Percentiles rank a stretch among this genome's conserved stretches.
These are phyloP conservation scores for Glyptemys insculpta DNA, from an alignment of 2,797 vertebrate species.

Conservation along the genomic window DNA sequence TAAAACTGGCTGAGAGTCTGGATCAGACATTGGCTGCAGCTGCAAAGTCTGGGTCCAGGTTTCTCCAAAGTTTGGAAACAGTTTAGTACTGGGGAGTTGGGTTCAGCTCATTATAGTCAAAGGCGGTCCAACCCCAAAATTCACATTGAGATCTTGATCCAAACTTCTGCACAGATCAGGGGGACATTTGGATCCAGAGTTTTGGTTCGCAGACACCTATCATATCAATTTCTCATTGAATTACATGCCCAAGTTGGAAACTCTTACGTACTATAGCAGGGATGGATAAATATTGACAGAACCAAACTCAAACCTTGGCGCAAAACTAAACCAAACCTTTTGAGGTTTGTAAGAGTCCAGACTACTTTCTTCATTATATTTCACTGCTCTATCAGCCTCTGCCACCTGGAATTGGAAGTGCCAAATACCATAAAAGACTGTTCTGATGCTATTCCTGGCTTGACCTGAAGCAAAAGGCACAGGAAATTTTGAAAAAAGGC, in stretches of 20 bases:
- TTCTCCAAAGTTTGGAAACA: background rate
- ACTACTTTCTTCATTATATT: background rate
- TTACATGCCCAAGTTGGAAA: background rate
- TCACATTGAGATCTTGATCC: background rate
- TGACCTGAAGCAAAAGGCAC: conserved; percentile 48
- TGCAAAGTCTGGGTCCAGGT: background rate
- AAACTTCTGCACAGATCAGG: background rate
- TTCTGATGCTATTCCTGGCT: conserved; percentile 42
- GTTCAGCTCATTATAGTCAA: background rate
- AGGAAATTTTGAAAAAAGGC: conserved; percentile 60
- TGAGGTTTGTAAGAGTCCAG: conserved; percentile 38
- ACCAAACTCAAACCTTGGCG: background rate
- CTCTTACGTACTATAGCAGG: background rate
- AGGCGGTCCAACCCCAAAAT: conserved; percentile 1
- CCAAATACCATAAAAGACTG: conserved; percentile 43
- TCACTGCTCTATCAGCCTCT: conserved; percentile 23
- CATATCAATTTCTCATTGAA: conserved; percentile 4
- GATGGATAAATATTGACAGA: conserved; percentile 31
- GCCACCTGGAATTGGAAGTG: conserved; percentile 39
- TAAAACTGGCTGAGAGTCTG: background rate
- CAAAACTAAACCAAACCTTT: background rate
- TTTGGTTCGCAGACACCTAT: background rate
- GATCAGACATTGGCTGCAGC: background rate
- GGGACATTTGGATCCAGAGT: too few relatives aligned
- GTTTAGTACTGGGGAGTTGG: background rate